Percentiles rank a stretch among this genome's conserved stretches.
Evolutionary conservation across 2,113 vertebrate species (phyloP).

Genomic region (Atlantisia rogersi): DNA sequence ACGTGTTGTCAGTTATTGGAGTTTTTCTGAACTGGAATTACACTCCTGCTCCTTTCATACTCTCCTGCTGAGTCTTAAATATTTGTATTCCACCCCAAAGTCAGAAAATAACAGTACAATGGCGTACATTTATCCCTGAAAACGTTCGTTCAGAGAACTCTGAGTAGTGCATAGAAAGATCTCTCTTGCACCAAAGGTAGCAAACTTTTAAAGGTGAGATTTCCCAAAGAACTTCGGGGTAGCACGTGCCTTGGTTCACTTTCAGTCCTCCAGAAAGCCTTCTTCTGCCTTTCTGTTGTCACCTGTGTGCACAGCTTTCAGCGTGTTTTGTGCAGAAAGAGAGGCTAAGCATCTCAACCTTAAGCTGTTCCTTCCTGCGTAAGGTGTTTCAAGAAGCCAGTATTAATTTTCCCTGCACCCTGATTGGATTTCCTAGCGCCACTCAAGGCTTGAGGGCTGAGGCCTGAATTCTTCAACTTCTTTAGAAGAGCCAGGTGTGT

Average conservation of each 20-base stretch:
- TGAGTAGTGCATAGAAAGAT: neutral
- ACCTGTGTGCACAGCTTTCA: neutral
- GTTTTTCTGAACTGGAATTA: conserved; percentile 59
- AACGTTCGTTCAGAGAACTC: neutral
- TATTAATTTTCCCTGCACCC: conserved; percentile 1
- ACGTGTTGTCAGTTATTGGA: conserved; percentile 35
- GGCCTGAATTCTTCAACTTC: neutral
- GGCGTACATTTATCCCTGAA: neutral
- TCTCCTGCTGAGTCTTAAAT: conserved; percentile 28
- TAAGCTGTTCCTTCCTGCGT: conserved; percentile 57
- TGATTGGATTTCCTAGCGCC: conserved; percentile 9
- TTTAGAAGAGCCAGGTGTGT: conserved; percentile 31
- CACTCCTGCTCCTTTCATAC: conserved; percentile 38
- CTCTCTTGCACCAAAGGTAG: neutral
- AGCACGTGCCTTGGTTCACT: neutral
- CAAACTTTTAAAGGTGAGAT: neutral
- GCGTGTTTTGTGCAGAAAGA: neutral
- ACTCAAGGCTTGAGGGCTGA: conserved; percentile 7
- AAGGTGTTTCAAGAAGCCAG: conserved; percentile 12
- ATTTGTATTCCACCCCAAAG: conserved; percentile 38
- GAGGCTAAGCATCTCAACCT: neutral
- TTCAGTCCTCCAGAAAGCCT: neutral
- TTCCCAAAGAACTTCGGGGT: neutral
- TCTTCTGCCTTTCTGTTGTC: neutral
- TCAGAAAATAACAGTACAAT: conserved; percentile 9